Evolutionary conservation across 2,113 vertebrate genomes (phyloP), one percentile per base, ranked within the genome.

Genomic region (Elgaria multicarinata): DNA sequence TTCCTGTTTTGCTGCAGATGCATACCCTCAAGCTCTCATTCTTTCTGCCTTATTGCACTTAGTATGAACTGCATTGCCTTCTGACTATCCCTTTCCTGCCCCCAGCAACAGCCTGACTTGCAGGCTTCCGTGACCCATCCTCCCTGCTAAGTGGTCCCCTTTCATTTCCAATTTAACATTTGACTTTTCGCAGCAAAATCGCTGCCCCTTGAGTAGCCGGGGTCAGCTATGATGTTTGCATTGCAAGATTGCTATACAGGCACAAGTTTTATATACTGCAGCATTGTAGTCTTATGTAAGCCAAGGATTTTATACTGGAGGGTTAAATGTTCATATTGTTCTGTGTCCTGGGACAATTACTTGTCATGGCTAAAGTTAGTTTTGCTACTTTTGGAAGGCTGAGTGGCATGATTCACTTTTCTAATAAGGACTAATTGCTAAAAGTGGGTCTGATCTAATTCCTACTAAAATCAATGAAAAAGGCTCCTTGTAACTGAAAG

Each of bases 401-500:
- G 1, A 75, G 9, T 13, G 3, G 50, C 53, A 50, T 24, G 3
- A 85, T 13, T 42, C 53, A 62, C 2, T 85, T 89, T 85, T 42
- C 66, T 31, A 92, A 26, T 53, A 74, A 58, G 26, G 8, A 0
- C 24, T 86, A 64, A 71, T 20, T 90, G 39, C 71, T 85, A 79
- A 55, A 31, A 80, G 53, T n/a, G 6, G 33, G 74, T 92, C 74
- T 86, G n/a, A 26, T 36, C 39, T 3, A 82, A 44, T 31, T 84
- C 53, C 86, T 62, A 79, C 44, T 74, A 86, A 89, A 87, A 77
- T 22, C 66, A 86, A 13, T 82, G 18, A 42, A 86, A n/a, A 87
- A 6, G 64, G 1, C 75, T 55, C 13, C 42, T 36, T 86, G 58
- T 85, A 1, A 64, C 50, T 89, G 78, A 78, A 86, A 55, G 90